A percentile compares a stretch with the other conserved stretches of the same genome.
These are phyloP conservation scores for Fulica atra DNA, from an alignment of 2,113 vertebrate genomes.

Conservation along the genomic window DNA sequence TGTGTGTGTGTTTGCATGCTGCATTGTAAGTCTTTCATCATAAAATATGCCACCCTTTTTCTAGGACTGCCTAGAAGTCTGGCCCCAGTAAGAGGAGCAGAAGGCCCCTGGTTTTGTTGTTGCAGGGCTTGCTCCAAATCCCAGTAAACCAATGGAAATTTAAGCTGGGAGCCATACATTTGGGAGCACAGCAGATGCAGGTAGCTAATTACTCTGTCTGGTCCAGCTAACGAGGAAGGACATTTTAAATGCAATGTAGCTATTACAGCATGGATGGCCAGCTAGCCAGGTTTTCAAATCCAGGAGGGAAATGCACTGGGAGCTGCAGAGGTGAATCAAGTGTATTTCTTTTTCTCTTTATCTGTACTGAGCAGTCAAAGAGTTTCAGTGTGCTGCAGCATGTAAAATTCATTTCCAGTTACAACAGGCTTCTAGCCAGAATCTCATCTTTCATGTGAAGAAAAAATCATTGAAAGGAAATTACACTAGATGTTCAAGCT, in stretches of 20 bases:
- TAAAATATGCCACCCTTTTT: neutral
- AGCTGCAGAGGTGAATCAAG: neutral
- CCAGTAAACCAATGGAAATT: neutral
- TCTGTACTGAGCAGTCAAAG: neutral
- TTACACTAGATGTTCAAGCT: neutral
- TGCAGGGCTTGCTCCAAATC: neutral
- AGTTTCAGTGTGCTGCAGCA: neutral
- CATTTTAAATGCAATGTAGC: neutral
- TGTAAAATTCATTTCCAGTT: neutral
- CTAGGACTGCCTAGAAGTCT: neutral
- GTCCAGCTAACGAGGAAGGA: neutral
- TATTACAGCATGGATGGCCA: neutral
- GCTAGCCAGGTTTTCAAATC: neutral
- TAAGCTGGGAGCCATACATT: neutral
- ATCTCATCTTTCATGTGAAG: neutral
- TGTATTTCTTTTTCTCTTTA: neutral
- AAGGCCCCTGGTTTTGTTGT: neutral
- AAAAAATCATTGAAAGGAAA: neutral
- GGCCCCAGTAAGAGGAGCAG: neutral
- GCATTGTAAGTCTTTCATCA: neutral
- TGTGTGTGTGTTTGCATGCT: neutral
- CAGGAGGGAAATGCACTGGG: neutral
- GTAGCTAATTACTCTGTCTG: neutral
- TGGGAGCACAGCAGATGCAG: neutral
- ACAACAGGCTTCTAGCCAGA: neutral